phyloP scores from a whole-genome alignment of 2,113 vertebrate species.

The Apaloderma vittatum region DNA sequence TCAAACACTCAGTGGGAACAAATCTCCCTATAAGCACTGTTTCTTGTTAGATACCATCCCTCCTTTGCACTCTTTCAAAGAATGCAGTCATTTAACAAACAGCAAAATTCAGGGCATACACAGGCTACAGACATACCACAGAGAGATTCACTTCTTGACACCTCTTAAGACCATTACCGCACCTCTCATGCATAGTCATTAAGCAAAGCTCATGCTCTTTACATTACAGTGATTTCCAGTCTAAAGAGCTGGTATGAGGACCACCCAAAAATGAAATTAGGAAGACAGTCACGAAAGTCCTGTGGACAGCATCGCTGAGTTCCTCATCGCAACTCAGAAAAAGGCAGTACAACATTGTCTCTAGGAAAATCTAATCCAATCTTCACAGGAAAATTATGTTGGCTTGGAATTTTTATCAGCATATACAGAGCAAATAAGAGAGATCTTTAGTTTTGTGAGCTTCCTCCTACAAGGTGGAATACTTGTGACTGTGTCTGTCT shows the following conservation, averaged over 20 bases:
- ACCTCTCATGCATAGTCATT: rapidly evolving
- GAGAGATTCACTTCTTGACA: not conserved
- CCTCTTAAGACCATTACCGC: not conserved
- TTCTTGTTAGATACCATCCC: not conserved
- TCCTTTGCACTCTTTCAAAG: not conserved
- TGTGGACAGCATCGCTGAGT: not conserved
- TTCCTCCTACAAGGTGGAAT: not conserved
- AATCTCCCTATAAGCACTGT: not conserved
- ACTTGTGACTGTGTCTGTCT: not conserved
- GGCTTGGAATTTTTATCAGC: not conserved
- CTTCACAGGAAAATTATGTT: not conserved
- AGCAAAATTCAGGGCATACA: not conserved
- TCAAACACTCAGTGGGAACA: not conserved
- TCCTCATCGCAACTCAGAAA: not conserved
- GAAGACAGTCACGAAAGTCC: not conserved
- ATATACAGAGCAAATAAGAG: not conserved
- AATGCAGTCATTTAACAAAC: not conserved
- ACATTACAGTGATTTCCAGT: not conserved
- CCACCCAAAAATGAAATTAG: not conserved
- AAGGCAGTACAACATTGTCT: not conserved
- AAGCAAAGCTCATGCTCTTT: not conserved
- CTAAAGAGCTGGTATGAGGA: not conserved
- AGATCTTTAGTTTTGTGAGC: not conserved
- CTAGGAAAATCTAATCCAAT: not conserved
- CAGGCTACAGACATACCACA: not conserved